Percentiles rank a stretch among this genome's conserved stretches.
Evolutionary conservation across 1,140 invertebrate species (phyloP).

Genomic region (Cherax quadricarinatus): DNA sequence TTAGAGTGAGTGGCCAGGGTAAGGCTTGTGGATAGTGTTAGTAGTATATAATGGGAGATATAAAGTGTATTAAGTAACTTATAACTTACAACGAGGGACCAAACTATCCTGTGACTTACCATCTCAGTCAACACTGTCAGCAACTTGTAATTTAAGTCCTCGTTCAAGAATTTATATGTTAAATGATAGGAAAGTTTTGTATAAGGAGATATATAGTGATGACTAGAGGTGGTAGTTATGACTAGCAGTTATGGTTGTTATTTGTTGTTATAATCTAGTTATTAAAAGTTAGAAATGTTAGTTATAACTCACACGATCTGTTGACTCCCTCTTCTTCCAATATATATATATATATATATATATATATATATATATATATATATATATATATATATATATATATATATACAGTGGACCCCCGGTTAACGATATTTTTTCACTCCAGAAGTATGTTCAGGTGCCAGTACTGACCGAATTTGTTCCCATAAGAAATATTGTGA

Average conservation of each 20-base stretch:
- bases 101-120: neutral
- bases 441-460: no score
- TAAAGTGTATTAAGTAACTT: neutral
- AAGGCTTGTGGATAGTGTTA: conserved; percentile 42
- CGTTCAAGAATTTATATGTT: neutral
- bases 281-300: neutral
- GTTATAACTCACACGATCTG: neutral
- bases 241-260: conserved; percentile 3
- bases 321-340: neutral
- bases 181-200: neutral
- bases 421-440: no score
- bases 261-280: conserved; percentile 29
- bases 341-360: no score
- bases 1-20: neutral
- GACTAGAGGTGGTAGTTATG: neutral
- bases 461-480: no score
- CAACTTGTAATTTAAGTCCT: neutral
- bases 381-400: no score
- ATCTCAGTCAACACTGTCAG: neutral
- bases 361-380: no score
- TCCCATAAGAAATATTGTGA: no score
- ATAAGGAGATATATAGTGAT: neutral
- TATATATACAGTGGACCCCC: no score
- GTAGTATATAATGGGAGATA: conserved; percentile 8
- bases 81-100: neutral